Percentiles rank a stretch among this genome's conserved stretches.
Conservation (phyloP, 2,113 vertebrate species). For the Trochalopteron elliotii region DNA sequence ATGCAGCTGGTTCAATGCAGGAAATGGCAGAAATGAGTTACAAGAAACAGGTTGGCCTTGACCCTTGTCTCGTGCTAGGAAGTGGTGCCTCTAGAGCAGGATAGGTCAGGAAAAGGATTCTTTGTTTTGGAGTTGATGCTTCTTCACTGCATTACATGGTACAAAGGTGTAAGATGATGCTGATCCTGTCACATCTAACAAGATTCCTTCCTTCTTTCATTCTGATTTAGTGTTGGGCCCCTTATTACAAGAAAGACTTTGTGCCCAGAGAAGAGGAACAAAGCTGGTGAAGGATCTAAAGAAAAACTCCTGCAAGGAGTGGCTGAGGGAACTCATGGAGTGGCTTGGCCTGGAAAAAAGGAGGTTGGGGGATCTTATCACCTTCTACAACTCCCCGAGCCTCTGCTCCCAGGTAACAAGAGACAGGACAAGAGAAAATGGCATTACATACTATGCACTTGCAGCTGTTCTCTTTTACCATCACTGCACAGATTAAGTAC, state of each 20-base stretch:
- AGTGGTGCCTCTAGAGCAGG: neutral
- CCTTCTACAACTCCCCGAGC: neutral
- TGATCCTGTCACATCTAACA: neutral
- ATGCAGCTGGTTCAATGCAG: neutral
- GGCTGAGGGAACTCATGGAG: neutral
- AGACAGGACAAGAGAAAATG: neutral
- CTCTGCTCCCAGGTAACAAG: neutral
- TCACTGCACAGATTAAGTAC: neutral
- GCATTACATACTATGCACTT: fast-evolving
- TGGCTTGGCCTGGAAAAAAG: neutral
- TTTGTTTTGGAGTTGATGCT: neutral
- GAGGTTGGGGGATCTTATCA: neutral
- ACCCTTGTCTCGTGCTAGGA: neutral
- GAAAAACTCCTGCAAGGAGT: neutral
- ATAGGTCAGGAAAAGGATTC: neutral
- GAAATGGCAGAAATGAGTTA: neutral
- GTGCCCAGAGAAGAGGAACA: neutral
- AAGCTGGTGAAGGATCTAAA: neutral
- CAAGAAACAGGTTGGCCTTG: neutral
- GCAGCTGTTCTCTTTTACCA: neutral
- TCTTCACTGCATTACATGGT: neutral
- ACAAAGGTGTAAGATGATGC: neutral
- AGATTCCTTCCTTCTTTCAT: neutral
- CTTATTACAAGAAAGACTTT: neutral
- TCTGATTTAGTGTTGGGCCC: neutral